Conservation (phyloP, 2,113 vertebrate species). For the Eurypyga helias region DNA sequence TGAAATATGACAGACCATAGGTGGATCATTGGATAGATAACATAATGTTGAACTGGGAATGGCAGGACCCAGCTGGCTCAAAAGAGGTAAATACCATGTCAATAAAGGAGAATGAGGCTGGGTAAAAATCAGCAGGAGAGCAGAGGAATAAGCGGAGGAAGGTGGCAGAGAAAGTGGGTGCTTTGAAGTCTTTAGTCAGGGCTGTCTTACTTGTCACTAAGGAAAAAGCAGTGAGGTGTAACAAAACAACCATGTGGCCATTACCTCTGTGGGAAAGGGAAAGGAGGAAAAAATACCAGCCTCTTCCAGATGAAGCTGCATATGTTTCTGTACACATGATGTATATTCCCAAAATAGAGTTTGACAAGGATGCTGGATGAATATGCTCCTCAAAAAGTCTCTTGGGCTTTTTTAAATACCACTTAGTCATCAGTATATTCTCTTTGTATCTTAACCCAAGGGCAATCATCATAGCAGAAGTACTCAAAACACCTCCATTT, state of each 20-base stretch:
- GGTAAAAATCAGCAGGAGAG: neutral
- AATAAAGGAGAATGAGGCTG: neutral
- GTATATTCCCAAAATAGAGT: neutral
- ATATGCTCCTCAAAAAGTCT: neutral
- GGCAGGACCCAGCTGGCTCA: neutral
- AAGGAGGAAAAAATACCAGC: neutral
- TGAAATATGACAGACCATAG: neutral
- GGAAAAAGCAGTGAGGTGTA: neutral
- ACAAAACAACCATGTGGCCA: neutral
- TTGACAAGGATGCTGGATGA: neutral
- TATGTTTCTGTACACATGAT: neutral
- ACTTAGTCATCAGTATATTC: neutral
- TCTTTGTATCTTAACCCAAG: neutral
- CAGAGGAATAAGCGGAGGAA: neutral
- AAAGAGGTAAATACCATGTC: neutral
- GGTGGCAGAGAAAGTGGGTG: neutral
- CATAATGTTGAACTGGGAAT: neutral
- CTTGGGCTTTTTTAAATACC: neutral
- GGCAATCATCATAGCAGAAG: neutral
- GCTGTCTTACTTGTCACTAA: neutral
- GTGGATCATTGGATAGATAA: neutral
- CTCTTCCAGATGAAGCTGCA: neutral
- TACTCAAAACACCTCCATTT: neutral
- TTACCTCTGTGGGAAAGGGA: neutral
- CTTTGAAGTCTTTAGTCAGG: neutral